Evolutionary conservation across 1,140 invertebrate species (phyloP).

Genomic region (Phocides pigmalion): DNA sequence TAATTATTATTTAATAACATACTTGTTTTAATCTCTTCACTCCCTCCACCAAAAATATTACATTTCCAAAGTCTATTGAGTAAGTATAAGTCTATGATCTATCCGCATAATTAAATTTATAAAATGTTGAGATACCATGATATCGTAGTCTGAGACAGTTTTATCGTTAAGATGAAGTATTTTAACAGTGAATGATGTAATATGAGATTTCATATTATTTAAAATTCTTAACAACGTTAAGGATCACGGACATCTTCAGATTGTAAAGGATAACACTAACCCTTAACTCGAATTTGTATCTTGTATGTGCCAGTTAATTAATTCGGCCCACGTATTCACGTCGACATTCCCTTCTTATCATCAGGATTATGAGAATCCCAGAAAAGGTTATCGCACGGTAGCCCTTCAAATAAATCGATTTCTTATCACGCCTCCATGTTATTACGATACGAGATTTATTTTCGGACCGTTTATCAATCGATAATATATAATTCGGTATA

Average conservation of each 20-base stretch:
- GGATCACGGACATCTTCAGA: background rate
- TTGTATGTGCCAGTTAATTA: slow-evolving; percentile 15
- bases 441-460: slow-evolving; percentile 72
- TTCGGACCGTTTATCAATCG: slow-evolving; percentile 60
- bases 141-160: no score
- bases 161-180: no score
- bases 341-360: slow-evolving; percentile 66
- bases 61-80: no score
- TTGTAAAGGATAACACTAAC: background rate
- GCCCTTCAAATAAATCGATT: slow-evolving; percentile 61
- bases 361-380: slow-evolving; percentile 65
- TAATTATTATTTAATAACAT: no score
- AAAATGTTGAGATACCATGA: no score
- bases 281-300: background rate
- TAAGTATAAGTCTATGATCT: no score
- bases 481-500: slow-evolving; percentile 55
- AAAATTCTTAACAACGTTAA: no score
- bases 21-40: no score
- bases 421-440: slow-evolving; percentile 60
- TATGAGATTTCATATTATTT: no score
- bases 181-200: no score
- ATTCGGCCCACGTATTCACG: slow-evolving; percentile 61
- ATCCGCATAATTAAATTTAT: no score
- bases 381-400: slow-evolving; percentile 76
- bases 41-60: no score